Percentiles rank a stretch among this genome's conserved stretches.
Evolutionary conservation across 1,140 invertebrate species (phyloP).

Genomic region (Trichonephila clavata): DNA sequence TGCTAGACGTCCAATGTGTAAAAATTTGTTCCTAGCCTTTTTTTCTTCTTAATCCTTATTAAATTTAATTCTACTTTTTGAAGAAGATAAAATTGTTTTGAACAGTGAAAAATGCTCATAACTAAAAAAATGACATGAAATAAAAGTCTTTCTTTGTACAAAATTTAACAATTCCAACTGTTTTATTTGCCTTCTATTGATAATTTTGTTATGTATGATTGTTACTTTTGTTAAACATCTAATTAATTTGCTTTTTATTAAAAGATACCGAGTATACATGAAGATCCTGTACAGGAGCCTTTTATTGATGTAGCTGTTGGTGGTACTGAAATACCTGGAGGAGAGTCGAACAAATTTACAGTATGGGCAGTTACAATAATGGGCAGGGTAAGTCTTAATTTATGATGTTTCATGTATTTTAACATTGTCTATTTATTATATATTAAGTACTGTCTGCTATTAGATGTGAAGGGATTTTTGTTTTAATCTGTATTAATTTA

Average conservation of each 20-base stretch:
- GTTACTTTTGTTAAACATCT: neutral
- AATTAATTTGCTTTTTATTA: constrained; percentile 39
- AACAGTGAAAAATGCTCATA: too few species aligned
- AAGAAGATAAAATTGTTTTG: too few species aligned
- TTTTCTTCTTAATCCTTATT: too few species aligned
- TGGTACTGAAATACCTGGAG: constrained; percentile 89
- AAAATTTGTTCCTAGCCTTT: too few species aligned
- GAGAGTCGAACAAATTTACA: constrained; percentile 86
- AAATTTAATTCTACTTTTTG: too few species aligned
- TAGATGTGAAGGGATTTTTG: too few species aligned
- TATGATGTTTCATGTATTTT: neutral
- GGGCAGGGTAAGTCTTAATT: constrained; percentile 85
- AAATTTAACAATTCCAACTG: neutral
- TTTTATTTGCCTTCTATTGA: neutral
- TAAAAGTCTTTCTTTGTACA: neutral
- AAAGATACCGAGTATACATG: constrained; percentile 76
- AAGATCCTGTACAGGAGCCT: constrained; percentile 84
- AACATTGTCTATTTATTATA: too few species aligned
- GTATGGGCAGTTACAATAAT: constrained; percentile 96
- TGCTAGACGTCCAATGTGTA: too few species aligned
- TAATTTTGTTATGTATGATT: too few species aligned
- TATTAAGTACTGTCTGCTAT: too few species aligned
- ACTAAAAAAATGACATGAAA: too few species aligned
- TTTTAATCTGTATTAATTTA: too few species aligned
- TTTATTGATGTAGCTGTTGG: constrained; percentile 93